A percentile compares a stretch with the other conserved stretches of the same genome.
Conservation (phyloP, 2,797 vertebrate genomes). For the Pangasius macronema region DNA sequence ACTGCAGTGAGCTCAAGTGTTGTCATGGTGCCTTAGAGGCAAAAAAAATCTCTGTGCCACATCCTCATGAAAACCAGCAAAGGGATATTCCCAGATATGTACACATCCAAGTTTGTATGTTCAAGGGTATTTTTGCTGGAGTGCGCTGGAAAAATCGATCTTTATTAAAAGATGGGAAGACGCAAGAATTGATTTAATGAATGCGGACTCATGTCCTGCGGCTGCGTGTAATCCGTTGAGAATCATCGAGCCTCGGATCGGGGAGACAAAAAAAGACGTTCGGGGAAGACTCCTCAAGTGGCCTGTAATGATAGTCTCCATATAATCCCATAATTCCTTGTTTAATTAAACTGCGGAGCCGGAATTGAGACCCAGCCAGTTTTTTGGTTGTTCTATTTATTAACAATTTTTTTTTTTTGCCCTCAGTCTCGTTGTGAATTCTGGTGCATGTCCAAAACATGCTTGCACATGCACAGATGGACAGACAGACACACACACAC, state of each 20-base stretch:
- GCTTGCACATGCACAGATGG: slow-evolving; percentile 25
- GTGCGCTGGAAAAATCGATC: slow-evolving; percentile 77
- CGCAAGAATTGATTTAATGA: slow-evolving; percentile 85
- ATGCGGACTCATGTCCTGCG: slow-evolving; percentile 83
- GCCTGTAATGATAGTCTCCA: slow-evolving; percentile 83
- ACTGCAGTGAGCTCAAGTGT: slow-evolving; percentile 74
- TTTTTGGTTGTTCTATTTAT: slow-evolving; percentile 72
- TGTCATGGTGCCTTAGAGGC: slow-evolving; percentile 73
- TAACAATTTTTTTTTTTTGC: slow-evolving; percentile 32
- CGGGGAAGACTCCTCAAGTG: slow-evolving; percentile 79
- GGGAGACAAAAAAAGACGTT: slow-evolving; percentile 76
- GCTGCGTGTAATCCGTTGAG: slow-evolving; percentile 82
- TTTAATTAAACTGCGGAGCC: slow-evolving; percentile 87
- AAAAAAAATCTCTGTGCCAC: slow-evolving; percentile 65
- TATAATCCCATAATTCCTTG: slow-evolving; percentile 92
- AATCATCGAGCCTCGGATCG: slow-evolving; percentile 78
- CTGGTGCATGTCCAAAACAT: slow-evolving; percentile 53
- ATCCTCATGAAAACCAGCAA: slow-evolving; percentile 82
- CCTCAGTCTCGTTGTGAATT: slow-evolving; percentile 29
- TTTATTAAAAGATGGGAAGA: slow-evolving; percentile 80
- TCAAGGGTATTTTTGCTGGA: slow-evolving; percentile 73
- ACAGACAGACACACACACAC: slow-evolving; percentile 15
- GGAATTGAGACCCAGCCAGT: slow-evolving; percentile 77
- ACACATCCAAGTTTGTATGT: slow-evolving; percentile 81
- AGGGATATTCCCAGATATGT: slow-evolving; percentile 75